Percentiles rank a stretch among this genome's conserved stretches.
Evolutionary conservation across 2,113 vertebrate genomes (phyloP).

Genomic region (Macquaria ambigua): DNA sequence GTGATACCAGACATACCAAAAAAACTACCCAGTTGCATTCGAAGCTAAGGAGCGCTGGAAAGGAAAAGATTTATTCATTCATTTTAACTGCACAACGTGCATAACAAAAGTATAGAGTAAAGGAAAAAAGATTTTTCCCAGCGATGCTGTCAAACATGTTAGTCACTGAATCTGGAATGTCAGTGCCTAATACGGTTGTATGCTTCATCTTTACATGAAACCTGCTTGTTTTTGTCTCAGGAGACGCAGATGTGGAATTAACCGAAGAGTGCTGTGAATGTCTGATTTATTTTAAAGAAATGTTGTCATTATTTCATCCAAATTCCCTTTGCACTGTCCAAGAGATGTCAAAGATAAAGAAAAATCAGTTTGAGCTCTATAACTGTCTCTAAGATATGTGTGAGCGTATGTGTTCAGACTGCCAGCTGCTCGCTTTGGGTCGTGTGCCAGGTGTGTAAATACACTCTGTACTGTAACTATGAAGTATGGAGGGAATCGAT

Average conservation of each 20-base stretch:
- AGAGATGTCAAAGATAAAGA: not conserved
- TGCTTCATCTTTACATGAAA: not conserved
- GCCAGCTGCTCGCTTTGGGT: not conserved
- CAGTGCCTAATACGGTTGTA: not conserved
- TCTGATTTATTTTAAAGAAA: not conserved
- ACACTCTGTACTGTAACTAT: not conserved
- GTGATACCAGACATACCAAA: not conserved
- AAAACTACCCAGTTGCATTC: not conserved
- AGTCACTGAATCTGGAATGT: not conserved
- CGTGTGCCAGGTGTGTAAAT: not conserved
- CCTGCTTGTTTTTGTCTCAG: not conserved
- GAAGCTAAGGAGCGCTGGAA: constrained; percentile 11
- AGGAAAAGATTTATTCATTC: constrained; percentile 44
- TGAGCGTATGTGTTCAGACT: not conserved
- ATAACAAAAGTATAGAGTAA: constrained; percentile 14
- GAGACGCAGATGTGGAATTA: not conserved
- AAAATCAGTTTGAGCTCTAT: not conserved
- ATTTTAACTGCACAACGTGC: constrained; percentile 23
- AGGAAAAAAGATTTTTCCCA: constrained; percentile 8
- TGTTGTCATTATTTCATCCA: not conserved
- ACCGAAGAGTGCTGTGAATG: not conserved
- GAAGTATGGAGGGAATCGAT: not conserved
- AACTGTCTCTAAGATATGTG: not conserved
- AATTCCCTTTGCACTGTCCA: not conserved
- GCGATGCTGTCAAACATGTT: not conserved